These are phyloP conservation scores for Melanotaenia nigrans DNA, from an alignment of 2,797 vertebrate species.

Conservation along the genomic window DNA sequence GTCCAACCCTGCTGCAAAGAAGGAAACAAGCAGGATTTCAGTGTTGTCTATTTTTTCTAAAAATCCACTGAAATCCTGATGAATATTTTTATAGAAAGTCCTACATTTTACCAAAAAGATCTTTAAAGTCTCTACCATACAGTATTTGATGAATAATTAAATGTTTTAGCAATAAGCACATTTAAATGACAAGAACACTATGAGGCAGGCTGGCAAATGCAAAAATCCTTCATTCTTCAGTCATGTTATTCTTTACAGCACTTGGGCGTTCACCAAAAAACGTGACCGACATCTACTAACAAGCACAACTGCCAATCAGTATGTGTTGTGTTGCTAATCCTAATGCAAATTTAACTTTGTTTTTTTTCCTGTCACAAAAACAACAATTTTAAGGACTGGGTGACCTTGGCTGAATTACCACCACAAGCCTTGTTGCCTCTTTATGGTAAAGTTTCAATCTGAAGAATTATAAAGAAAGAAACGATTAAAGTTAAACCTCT, in stretches of 20 bases:
- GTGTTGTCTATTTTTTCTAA: slow-evolving; percentile 18
- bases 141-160: background rate
- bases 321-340: slow-evolving; percentile 28
- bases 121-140: slow-evolving; percentile 3
- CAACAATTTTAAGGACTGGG: background rate
- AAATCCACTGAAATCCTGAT: slow-evolving; percentile 2
- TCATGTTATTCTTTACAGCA: slow-evolving; percentile 1
- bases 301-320: slow-evolving; percentile 12
- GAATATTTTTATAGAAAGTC: background rate
- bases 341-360: slow-evolving; percentile 13
- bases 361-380: slow-evolving; percentile 8
- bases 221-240: slow-evolving; percentile 7
- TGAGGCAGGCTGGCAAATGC: background rate
- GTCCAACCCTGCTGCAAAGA: slow-evolving; percentile 38
- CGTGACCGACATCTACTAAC: slow-evolving; percentile 5
- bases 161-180: background rate
- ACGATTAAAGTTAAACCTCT: background rate
- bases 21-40: slow-evolving; percentile 12
- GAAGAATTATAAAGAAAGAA: background rate
- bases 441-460: background rate
- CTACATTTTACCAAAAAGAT: background rate
- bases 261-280: slow-evolving; percentile 16
- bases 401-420: slow-evolving; percentile 1
- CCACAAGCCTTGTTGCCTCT: slow-evolving; percentile 1
- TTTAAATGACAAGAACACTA: background rate